Evolutionary conservation across 2,113 vertebrate species (phyloP).

Genomic region (Sylvia atricapilla): DNA sequence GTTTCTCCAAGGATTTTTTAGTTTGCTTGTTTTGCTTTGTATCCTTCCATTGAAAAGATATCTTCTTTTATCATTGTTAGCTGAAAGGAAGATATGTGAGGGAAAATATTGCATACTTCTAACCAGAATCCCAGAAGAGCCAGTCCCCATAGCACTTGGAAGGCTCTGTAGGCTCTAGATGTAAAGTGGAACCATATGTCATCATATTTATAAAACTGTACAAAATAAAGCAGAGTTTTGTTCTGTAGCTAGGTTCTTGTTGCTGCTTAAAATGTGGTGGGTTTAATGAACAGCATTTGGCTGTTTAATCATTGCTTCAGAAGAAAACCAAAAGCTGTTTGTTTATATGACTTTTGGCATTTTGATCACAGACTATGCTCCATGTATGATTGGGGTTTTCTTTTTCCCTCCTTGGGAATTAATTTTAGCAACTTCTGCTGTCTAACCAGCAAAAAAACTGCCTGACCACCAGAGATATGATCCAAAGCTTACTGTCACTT

Average conservation of each 20-base stretch:
- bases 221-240: not conserved
- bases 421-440: not conserved
- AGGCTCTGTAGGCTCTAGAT: not conserved
- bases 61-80: not conserved
- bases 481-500: not conserved
- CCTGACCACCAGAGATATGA: not conserved
- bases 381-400: not conserved
- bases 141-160: not conserved
- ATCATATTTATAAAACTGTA: constrained; percentile 10
- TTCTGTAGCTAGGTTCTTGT: not conserved
- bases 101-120: not conserved
- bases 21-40: not conserved
- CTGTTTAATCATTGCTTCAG: not conserved
- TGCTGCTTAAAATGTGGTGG: not conserved
- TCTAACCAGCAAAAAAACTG: not conserved
- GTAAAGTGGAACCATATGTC: not conserved
- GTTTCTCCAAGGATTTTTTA: not conserved
- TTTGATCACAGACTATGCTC: not conserved
- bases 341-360: not conserved
- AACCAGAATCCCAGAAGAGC: not conserved
- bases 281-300: not conserved
- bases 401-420: not conserved
- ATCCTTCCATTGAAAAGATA: not conserved
- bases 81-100: not conserved
- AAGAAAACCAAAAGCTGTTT: not conserved